phyloP scores from a whole-genome alignment of 2,797 vertebrate species.

The Platalea minor region DNA sequence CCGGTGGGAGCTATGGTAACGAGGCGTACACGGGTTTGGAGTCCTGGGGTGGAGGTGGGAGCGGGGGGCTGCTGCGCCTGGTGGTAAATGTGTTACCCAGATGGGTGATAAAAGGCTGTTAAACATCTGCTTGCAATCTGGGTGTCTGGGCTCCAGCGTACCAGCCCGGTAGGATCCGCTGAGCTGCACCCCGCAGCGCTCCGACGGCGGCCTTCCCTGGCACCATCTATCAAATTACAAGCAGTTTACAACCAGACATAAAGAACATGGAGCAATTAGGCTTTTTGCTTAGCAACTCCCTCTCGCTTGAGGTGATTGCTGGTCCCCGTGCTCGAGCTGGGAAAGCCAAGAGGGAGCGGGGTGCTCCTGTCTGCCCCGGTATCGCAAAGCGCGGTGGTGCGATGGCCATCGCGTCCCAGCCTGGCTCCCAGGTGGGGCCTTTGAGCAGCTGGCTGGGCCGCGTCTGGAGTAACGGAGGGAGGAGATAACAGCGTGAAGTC shows the following conservation, averaged over 20 bases:
- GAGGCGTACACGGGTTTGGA: rapidly evolving
- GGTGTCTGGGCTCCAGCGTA: background rate
- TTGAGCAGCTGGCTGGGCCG: background rate
- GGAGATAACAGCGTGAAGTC: background rate
- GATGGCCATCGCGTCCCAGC: background rate
- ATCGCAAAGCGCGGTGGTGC: rapidly evolving
- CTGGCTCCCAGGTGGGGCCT: background rate
- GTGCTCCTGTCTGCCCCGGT: background rate
- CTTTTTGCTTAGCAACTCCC: background rate
- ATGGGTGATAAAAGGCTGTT: background rate
- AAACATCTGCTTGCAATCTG: background rate
- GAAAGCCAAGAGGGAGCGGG: background rate
- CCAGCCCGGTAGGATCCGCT: background rate
- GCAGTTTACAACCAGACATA: background rate
- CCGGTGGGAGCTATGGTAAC: background rate
- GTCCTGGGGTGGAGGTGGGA: background rate
- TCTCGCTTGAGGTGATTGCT: rapidly evolving
- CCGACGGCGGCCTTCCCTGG: background rate
- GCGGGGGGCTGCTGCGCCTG: background rate
- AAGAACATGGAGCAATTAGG: background rate
- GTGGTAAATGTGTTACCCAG: background rate
- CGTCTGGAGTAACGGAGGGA: background rate
- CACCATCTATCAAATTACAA: background rate
- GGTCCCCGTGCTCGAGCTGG: background rate
- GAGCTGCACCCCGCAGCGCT: background rate